Evolutionary conservation across 2,888 invertebrate species (phyloP).

Genomic region (Diloba caeruleocephala): DNA sequence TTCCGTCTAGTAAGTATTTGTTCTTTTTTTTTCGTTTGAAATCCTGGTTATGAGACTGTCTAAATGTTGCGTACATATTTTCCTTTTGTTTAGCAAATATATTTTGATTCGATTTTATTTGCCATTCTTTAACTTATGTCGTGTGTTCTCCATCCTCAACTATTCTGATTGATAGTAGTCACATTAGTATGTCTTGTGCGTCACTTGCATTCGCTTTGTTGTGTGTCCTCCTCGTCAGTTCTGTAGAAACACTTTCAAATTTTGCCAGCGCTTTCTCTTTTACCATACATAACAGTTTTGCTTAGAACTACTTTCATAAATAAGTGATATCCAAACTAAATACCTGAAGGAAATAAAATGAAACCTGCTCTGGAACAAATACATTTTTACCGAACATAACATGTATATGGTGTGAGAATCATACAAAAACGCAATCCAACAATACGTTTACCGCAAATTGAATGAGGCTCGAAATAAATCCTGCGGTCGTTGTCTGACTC

Average conservation of each 20-base stretch:
- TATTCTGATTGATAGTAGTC: conserved; percentile 73
- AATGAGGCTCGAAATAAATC: conserved; percentile 87
- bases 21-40: background rate
- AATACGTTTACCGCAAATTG: conserved; percentile 86
- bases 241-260: conserved; percentile 77
- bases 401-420: conserved; percentile 68
- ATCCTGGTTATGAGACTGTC: too few relatives aligned
- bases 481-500: conserved; percentile 83
- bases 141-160: conserved; percentile 63
- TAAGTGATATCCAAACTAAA: conserved; percentile 22
- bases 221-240: conserved; percentile 72
- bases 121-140: conserved; percentile 28
- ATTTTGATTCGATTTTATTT: background rate
- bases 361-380: conserved; percentile 40
- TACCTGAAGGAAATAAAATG: background rate
- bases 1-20: conserved; percentile 1
- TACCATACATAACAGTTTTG: conserved; percentile 52
- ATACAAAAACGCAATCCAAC: conserved; percentile 81
- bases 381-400: conserved; percentile 63
- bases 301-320: conserved; percentile 41
- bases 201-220: conserved; percentile 72
- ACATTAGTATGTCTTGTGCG: conserved; percentile 78
- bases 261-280: conserved; percentile 75
- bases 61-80: too few relatives aligned
- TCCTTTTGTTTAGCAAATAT: conserved; percentile 1